These are phyloP conservation scores for Rotaria magnacalcarata DNA, from an alignment of 2,888 invertebrate genomes.

Conservation along the genomic window DNA sequence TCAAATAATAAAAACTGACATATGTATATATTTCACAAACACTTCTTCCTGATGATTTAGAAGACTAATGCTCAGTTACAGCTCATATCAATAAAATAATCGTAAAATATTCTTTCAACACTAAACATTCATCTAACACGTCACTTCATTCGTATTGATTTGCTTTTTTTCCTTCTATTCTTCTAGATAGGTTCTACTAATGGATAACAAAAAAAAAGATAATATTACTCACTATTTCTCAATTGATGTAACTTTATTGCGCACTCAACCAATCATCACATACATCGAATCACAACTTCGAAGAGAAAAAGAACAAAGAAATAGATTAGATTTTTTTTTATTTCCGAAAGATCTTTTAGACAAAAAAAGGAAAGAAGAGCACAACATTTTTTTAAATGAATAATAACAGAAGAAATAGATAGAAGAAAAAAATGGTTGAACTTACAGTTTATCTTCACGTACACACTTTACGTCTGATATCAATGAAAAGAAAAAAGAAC, in stretches of 20 bases:
- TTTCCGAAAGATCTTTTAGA: constrained; percentile 5
- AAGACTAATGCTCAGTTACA: neutral
- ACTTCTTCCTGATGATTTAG: neutral
- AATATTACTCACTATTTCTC: neutral
- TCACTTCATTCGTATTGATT: neutral
- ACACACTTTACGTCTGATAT: neutral
- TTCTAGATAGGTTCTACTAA: neutral
- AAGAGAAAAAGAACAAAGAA: neutral
- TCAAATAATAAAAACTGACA: neutral
- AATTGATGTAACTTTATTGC: neutral
- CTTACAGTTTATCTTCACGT: neutral
- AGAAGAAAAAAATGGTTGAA: neutral
- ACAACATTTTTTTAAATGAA: neutral
- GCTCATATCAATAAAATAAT: neutral
- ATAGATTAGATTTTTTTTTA: neutral
- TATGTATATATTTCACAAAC: neutral
- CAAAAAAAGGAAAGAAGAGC: neutral
- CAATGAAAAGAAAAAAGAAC: neutral
- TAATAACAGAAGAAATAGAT: neutral
- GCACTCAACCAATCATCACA: neutral
- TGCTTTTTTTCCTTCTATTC: neutral
- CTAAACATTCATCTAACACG: neutral
- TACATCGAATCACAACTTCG: no score
- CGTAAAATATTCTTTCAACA: neutral
- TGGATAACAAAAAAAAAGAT: neutral